Evolutionary conservation across 2,888 invertebrate species (phyloP).

Genomic region (Hypomecis atomaria): DNA sequence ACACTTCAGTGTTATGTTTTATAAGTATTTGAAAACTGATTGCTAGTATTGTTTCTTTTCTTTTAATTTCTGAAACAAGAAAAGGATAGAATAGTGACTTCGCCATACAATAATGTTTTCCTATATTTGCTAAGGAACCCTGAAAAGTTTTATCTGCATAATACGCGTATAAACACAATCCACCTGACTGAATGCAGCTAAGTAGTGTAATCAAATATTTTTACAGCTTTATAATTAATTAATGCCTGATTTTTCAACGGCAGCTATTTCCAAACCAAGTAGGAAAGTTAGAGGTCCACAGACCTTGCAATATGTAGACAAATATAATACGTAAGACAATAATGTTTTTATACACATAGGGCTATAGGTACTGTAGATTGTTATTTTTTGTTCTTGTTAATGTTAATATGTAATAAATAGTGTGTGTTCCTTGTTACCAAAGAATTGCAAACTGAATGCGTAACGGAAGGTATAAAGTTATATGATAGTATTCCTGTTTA

Average conservation of each 20-base stretch:
- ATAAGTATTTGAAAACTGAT: too few species aligned
- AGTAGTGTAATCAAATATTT: background rate
- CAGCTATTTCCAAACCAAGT: constrained; percentile 34
- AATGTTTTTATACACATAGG: constrained; percentile 49
- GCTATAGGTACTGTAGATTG: constrained; percentile 62
- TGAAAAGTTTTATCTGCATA: too few species aligned
- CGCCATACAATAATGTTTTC: too few species aligned
- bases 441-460: constrained; percentile 64
- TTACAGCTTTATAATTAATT: background rate
- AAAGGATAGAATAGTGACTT: too few species aligned
- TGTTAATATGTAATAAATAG: constrained; percentile 60
- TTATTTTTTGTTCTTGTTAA: constrained; percentile 80
- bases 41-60: too few species aligned
- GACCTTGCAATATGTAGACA: constrained; percentile 28
- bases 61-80: too few species aligned
- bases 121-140: too few species aligned
- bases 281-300: constrained; percentile 20
- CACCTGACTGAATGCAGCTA: constrained; percentile 8
- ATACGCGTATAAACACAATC: background rate
- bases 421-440: constrained; percentile 84
- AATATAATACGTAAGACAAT: constrained; percentile 47
- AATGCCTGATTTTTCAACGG: constrained; percentile 9
- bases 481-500: constrained; percentile 53
- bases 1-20: too few species aligned
- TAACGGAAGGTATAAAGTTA: constrained; percentile 62